These are phyloP conservation scores for Stichodactyla mertensii DNA, from an alignment of 64 coral and sea anemone species.

Conservation along the genomic window DNA sequence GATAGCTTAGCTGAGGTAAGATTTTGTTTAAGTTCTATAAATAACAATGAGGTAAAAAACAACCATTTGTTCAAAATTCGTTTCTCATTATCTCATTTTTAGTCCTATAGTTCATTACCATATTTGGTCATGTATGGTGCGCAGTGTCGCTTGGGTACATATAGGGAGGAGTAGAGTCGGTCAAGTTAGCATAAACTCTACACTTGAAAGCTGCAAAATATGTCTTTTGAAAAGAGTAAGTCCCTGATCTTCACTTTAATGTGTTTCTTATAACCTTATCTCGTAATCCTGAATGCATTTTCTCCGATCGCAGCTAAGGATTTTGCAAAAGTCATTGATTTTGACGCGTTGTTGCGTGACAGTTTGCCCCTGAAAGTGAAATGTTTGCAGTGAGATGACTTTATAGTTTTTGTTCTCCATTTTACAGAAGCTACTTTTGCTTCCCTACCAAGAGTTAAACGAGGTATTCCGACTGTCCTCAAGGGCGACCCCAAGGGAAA, in stretches of 20 bases:
- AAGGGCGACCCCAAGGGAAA: constrained; percentile 97
- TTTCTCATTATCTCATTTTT: not conserved
- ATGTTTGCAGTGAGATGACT: not conserved
- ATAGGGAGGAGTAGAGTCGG: not conserved
- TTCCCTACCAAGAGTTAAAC: constrained; percentile 56
- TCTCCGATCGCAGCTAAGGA: not conserved
- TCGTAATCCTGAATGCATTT: not conserved
- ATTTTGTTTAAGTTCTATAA: not conserved
- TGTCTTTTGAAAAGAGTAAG: constrained; percentile 55
- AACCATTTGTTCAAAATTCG: not conserved
- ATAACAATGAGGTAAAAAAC: not conserved
- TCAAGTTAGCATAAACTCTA: not conserved
- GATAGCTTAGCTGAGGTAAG: not conserved
- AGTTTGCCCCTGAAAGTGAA: not conserved
- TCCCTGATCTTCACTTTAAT: not conserved
- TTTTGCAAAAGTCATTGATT: not conserved
- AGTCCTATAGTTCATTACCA: not conserved
- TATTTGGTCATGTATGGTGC: not conserved
- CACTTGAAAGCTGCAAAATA: constrained; percentile 7
- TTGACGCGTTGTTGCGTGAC: constrained; percentile 4
- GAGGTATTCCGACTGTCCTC: constrained; percentile 57
- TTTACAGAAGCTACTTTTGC: constrained; percentile 66
- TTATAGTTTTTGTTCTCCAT: not conserved
- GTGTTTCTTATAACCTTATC: not conserved
- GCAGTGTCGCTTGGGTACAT: constrained; percentile 9